A percentile compares a stretch with the other conserved stretches of the same genome.
phyloP scores from a whole-genome alignment of 2,113 vertebrate genomes.

The Megalops atlanticus region DNA sequence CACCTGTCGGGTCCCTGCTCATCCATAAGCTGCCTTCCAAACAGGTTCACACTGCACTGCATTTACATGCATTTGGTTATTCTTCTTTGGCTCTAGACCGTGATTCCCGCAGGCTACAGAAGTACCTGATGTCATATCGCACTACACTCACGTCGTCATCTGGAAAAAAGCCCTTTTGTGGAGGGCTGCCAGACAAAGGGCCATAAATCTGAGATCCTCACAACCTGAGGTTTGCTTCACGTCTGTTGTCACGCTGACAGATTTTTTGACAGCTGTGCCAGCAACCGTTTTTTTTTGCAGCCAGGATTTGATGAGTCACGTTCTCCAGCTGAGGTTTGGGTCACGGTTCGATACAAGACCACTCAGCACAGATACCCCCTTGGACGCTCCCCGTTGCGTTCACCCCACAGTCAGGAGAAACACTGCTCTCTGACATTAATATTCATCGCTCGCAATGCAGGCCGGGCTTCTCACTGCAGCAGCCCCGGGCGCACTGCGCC shows the following conservation, averaged over 20 bases:
- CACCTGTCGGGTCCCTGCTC: not conserved
- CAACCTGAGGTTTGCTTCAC: not conserved
- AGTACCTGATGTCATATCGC: not conserved
- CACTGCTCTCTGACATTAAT: no score
- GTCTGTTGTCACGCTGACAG: not conserved
- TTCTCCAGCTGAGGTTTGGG: not conserved
- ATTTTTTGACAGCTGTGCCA: no score
- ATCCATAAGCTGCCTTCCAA: not conserved
- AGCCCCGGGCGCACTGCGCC: no score
- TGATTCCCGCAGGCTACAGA: not conserved
- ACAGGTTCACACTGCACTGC: not conserved
- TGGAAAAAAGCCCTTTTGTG: not conserved
- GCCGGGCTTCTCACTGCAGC: no score
- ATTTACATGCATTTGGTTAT: not conserved
- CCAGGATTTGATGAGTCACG: slow-evolving; percentile 6
- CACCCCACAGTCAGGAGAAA: no score
- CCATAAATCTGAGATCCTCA: slow-evolving; percentile 33
- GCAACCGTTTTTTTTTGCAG: slow-evolving; percentile 9
- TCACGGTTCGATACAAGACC: not conserved
- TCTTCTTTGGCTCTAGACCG: not conserved
- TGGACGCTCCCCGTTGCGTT: not conserved
- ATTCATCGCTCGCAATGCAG: no score
- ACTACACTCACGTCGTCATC: not conserved
- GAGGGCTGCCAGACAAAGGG: slow-evolving; percentile 21
- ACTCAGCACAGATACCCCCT: not conserved